phyloP scores from a whole-genome alignment of 2,888 invertebrate species.

The Thelaira solivaga region DNA sequence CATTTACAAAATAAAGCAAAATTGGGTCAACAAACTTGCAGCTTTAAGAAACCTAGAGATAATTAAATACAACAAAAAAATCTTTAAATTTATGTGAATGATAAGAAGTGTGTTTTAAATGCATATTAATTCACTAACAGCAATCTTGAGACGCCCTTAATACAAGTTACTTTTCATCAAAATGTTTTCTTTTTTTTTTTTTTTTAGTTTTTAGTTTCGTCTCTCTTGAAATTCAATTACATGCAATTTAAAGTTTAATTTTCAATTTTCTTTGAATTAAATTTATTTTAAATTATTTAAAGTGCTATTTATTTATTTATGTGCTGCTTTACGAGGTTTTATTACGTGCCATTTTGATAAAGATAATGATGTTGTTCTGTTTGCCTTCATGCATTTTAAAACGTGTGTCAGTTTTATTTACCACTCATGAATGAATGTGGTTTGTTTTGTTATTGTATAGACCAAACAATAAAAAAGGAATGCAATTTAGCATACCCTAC shows the following conservation, averaged over 20 bases:
- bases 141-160: neutral
- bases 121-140: neutral
- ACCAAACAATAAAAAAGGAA: too few relatives aligned
- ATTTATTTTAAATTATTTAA: slow-evolving; percentile 7
- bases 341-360: slow-evolving; percentile 44
- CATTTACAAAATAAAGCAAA: too few relatives aligned
- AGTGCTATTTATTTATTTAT: slow-evolving; percentile 8
- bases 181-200: neutral
- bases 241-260: neutral
- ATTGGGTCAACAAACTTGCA: too few relatives aligned
- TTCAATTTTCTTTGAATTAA: slow-evolving; percentile 7
- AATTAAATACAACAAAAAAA: too few relatives aligned
- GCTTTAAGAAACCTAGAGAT: too few relatives aligned
- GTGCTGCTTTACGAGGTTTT: slow-evolving; percentile 22
- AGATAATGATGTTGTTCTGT: slow-evolving; percentile 30
- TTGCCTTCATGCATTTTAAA: slow-evolving; percentile 35
- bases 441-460: neutral
- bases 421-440: slow-evolving; percentile 8
- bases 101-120: neutral
- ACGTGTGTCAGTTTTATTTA: slow-evolving; percentile 22
- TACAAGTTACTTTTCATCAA: neutral
- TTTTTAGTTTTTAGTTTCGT: too few relatives aligned
- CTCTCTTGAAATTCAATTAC: too few relatives aligned
- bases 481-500: neutral
- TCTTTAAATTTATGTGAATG: neutral